Evolutionary conservation across 2,113 vertebrate species (phyloP).

Genomic region (Alosa alosa): DNA sequence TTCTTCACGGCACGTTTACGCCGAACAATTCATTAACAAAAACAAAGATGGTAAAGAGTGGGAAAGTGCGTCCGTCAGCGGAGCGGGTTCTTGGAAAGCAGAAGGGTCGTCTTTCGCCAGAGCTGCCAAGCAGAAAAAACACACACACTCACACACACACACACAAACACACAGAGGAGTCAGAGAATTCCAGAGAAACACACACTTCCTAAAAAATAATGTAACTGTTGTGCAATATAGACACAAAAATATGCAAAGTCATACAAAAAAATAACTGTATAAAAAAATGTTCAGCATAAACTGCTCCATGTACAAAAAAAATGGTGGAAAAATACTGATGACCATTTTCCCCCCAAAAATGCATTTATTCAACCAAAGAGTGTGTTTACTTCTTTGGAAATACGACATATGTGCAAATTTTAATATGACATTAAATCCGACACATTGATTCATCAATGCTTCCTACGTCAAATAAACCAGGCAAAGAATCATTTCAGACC

Average conservation of each 20-base stretch:
- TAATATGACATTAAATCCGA: not conserved
- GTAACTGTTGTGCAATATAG: not conserved
- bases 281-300: not conserved
- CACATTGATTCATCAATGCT: not conserved
- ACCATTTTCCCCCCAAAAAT: not conserved
- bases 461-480: not conserved
- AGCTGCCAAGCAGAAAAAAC: constrained; percentile 1
- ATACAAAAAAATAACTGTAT: not conserved
- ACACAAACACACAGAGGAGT: not conserved
- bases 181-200: not conserved
- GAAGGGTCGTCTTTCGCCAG: not conserved
- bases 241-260: not conserved
- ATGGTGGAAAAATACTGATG: not conserved
- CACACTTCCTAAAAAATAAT: not conserved
- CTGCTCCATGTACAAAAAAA: not conserved
- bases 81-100: constrained; percentile 9
- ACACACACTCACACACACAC: constrained; percentile 11
- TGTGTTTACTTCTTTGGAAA: not conserved
- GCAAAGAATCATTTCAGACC: not conserved
- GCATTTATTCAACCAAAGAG: not conserved
- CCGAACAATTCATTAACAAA: not conserved
- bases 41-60: constrained; percentile 4
- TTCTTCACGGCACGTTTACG: not conserved
- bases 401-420: not conserved
- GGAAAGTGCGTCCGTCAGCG: not conserved